Evolutionary conservation across 2,797 vertebrate genomes (phyloP).

Genomic region (Hydrolagus colliei): DNA sequence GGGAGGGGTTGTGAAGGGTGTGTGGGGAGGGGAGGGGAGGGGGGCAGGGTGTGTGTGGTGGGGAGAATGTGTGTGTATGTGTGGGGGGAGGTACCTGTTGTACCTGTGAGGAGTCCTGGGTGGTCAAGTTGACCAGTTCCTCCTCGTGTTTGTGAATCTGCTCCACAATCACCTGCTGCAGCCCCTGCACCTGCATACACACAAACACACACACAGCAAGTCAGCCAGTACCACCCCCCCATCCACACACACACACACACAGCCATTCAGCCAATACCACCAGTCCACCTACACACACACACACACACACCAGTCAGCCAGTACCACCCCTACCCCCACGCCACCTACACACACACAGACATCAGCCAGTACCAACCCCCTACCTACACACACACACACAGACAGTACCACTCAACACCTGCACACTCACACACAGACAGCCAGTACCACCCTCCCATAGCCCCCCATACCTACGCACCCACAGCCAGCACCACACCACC

Average conservation of each 20-base stretch:
- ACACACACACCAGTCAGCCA: not conserved
- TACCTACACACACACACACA: not conserved
- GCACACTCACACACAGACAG: not conserved
- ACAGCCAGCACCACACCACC: too few relatives aligned
- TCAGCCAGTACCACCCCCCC: too few relatives aligned
- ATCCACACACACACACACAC: too few relatives aligned
- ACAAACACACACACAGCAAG: too few relatives aligned
- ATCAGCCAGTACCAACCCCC: not conserved
- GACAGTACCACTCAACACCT: not conserved
- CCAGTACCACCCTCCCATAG: too few relatives aligned
- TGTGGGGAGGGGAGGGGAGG: too few relatives aligned
- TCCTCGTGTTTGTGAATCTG: constrained; percentile 74
- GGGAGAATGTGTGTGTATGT: too few relatives aligned
- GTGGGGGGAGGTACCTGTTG: constrained; percentile 64
- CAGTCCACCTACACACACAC: not conserved
- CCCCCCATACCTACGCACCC: too few relatives aligned
- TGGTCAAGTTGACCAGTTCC: constrained; percentile 57
- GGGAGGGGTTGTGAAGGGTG: too few relatives aligned
- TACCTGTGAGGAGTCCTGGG: constrained; percentile 56
- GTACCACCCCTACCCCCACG: not conserved
- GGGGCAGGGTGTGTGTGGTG: too few relatives aligned
- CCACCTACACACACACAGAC: not conserved
- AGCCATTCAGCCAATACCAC: not conserved
- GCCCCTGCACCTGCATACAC: constrained; percentile 58
- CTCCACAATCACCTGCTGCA: constrained; percentile 70